Evolutionary conservation across 2,888 invertebrate genomes (phyloP), one percentile per base, ranked within the genome.

Genomic region (Germaria angustata): DNA sequence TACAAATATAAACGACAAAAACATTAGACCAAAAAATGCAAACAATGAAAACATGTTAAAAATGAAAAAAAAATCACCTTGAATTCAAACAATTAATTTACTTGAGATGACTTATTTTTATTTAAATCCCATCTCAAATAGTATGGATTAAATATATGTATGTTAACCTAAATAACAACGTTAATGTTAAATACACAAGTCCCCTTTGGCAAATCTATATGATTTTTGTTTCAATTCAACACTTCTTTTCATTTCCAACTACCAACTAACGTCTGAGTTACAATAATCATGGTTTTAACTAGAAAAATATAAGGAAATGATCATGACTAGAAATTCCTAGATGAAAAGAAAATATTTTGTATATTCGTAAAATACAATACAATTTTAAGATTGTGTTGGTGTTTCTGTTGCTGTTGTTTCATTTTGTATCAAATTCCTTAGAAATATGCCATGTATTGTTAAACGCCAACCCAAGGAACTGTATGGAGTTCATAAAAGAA

Each of bases 361-460:
- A n/a, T n/a, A n/a, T n/a, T n/a, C n/a, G n/a, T n/a, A n/a, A n/a
- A n/a, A n/a, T n/a, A n/a, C n/a, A n/a, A n/a, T n/a, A n/a, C n/a
- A n/a, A n/a, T n/a, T n/a, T n/a, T n/a, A n/a, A 49, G 17, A 44
- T 61, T 57, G 15, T 49, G 32, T 8, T 36, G 36, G 36, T 24
- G 20, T 24, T 46, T 5, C 13, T 59, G 22, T 11, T 59, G 36
- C 28, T 77, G 51, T 41, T 71, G 32, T 63, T 46, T 8, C 55
- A 17, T 57, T 68, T 68, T 13, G 15, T 53, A 51, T 13, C n/a
- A 68, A 75, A 39, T 61, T 59, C 24, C 57, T 32, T 20, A 34
- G 61, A 57, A 72, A 66, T 76, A 66, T 83, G 71, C 63, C 53
- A 68, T 49, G 46, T 65, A 65, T 75, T 80, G 65, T 79, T 51